These are phyloP conservation scores for Porites lutea DNA, from an alignment of 64 coral and sea anemone genomes.

Conservation along the genomic window DNA sequence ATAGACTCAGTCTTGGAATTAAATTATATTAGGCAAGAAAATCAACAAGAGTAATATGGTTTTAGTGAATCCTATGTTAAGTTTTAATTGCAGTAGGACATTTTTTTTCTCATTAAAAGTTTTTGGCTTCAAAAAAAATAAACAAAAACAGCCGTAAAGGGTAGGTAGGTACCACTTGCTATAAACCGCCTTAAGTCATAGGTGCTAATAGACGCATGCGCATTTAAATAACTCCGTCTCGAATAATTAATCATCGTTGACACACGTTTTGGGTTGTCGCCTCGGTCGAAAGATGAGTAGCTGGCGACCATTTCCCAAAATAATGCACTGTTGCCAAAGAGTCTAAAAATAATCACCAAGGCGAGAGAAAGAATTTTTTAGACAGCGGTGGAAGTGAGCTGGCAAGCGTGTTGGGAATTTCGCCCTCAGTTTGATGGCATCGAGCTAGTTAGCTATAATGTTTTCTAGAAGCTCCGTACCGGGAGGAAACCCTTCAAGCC, in stretches of 20 bases:
- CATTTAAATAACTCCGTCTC: background rate
- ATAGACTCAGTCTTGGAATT: background rate
- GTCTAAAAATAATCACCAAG: background rate
- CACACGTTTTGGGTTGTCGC: background rate
- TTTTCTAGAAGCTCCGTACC: background rate
- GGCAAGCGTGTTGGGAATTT: background rate
- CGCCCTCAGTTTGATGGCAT: background rate
- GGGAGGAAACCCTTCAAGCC: background rate
- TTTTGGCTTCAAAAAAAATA: background rate
- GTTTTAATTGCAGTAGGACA: background rate
- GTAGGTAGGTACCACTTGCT: background rate
- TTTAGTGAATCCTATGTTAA: background rate
- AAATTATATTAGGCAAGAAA: too few species aligned
- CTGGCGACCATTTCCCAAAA: background rate
- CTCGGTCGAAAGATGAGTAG: background rate
- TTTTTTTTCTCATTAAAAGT: background rate
- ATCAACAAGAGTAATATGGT: background rate
- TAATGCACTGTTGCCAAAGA: background rate
- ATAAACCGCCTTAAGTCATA: background rate
- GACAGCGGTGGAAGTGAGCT: background rate
- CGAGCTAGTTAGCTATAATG: background rate
- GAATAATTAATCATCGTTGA: background rate
- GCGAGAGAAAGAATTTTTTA: background rate
- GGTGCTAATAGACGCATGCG: background rate
- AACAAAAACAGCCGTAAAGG: background rate